Conservation (phyloP, 2,888 invertebrate species). For the Drosophila formosana region DNA sequence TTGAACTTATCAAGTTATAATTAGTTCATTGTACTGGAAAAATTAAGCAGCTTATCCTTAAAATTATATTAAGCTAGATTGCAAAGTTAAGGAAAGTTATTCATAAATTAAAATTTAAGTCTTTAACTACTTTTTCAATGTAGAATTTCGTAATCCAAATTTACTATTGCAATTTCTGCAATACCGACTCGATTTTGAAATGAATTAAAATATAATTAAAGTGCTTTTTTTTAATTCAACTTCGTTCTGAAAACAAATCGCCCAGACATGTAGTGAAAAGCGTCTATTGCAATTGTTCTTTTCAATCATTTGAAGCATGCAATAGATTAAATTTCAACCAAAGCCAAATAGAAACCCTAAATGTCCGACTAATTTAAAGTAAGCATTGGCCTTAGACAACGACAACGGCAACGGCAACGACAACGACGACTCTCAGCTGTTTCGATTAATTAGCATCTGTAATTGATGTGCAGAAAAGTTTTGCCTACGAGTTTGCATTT, state of each 20-base stretch:
- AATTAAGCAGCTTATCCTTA: no score
- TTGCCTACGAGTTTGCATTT: conserved; percentile 69
- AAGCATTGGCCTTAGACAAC: conserved; percentile 21
- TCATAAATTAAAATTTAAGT: no score
- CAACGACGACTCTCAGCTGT: conserved; percentile 58
- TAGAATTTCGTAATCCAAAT: no score
- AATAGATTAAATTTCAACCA: conserved; percentile 3
- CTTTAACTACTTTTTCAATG: no score
- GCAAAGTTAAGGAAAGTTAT: no score
- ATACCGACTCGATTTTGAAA: no score
- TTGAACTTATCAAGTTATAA: no score
- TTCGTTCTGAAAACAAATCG: no score
- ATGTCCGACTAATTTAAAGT: conserved; percentile 49
- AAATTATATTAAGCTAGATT: no score
- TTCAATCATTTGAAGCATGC: background rate
- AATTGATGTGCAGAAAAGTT: conserved; percentile 83
- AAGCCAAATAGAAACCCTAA: conserved; percentile 14
- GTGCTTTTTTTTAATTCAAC: background rate
- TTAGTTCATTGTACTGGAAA: no score
- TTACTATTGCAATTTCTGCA: no score
- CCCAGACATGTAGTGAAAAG: background rate
- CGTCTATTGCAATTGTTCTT: background rate
- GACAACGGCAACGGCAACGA: conserved; percentile 18
- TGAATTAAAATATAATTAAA: no score
- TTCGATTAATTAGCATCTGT: conserved; percentile 84